Conservation (phyloP, 2,888 invertebrate genomes). For the Diplazon laetatorius region DNA sequence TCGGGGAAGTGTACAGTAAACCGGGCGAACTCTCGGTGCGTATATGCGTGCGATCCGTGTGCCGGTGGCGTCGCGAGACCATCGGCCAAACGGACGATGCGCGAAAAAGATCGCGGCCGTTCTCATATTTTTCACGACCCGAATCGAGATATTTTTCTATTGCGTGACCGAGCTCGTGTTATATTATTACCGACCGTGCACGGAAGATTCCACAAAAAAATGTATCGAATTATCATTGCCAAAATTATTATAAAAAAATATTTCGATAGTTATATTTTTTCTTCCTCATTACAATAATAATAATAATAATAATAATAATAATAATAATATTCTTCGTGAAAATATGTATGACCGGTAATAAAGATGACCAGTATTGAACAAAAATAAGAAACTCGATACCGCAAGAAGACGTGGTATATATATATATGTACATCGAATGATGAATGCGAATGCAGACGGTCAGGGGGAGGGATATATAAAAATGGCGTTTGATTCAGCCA, state of each 20-base stretch:
- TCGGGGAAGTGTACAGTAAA: constrained; percentile 24
- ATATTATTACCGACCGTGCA: too few species aligned
- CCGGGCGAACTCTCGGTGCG: neutral
- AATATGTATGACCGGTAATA: constrained; percentile 25
- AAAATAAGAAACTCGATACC: constrained; percentile 44
- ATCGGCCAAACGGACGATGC: neutral
- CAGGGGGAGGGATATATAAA: constrained; percentile 42
- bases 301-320: neutral
- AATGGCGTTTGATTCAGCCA: constrained; percentile 64
- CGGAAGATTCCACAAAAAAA: too few species aligned
- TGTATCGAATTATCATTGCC: too few species aligned
- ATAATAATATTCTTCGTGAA: constrained; percentile 1
- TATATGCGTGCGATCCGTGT: neutral
- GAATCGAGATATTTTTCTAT: neutral
- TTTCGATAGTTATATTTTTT: too few species aligned
- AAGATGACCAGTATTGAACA: neutral
- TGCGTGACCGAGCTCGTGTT: too few species aligned
- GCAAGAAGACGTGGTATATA: constrained; percentile 45
- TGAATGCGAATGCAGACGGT: constrained; percentile 41
- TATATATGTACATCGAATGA: too few species aligned
- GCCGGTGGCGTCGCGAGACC: neutral
- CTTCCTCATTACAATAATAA: neutral
- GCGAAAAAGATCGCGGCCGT: neutral
- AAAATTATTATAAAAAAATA: too few species aligned
- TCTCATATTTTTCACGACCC: neutral